Evolutionary conservation across 2,797 vertebrate species (phyloP), one percentile per base, ranked within the genome.

Genomic region (Thalassophryne amazonica): DNA sequence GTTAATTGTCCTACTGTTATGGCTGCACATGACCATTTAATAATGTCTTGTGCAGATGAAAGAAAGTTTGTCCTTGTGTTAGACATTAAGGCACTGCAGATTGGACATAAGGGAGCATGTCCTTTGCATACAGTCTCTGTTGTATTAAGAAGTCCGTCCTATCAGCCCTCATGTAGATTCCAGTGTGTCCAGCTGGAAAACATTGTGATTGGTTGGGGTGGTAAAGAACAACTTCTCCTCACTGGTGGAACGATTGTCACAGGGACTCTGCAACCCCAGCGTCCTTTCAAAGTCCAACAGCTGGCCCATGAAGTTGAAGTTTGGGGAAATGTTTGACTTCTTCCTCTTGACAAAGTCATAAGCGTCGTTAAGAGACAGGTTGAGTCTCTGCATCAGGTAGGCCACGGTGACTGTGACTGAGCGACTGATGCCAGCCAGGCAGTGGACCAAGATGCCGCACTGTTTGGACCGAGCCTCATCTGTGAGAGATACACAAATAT

Each of bases 271-370:
- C 41, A 94, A 90, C 52, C 93, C 93, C 77, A 98, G 91, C 3
- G 94, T 97, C 86, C 94, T 88, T 87, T 98, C 96, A 50, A 97
- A 98, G 90, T 98, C 96, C 83, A 97, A 88, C 43, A 98, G 88
- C 76, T 98, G 96, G 38, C 96, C 95, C 95, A 98, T 97, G 88
- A 98, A 98, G 87, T 97, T 98, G 85, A 98, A 98, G 80, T 98
- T 98, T 8, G 96, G 96, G 0, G 96, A 98, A 85, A 98, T 98
- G 86, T 97, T 98, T 54, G 96, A 97, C 73, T 98, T 98, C 85
- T 97, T 98, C 91, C 93, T 93, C 84, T 98, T 98, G 60, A 98
- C 96, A 4, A 97, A 96, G 81, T 98, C 96, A 0, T 98, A 98
- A 29, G 95, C 96, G 21, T 96, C 95, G 0, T 98, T 96, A 87